Evolutionary conservation across 23 tunicate species (phyloP).

Genomic region (Trididemnum clinides): DNA sequence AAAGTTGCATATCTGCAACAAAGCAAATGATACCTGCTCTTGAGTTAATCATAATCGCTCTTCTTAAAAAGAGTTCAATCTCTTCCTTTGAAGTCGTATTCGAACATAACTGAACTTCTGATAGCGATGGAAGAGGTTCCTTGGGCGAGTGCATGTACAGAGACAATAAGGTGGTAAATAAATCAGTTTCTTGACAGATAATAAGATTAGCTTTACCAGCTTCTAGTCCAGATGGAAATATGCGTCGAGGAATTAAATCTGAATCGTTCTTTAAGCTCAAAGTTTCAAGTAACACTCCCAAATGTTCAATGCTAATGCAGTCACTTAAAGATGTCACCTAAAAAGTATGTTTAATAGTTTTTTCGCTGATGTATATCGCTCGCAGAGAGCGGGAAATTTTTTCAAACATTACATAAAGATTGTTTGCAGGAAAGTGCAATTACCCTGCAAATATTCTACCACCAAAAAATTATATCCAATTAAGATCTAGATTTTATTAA

Average conservation of each 20-base stretch:
- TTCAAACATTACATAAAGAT: too few species aligned
- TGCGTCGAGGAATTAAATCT: background rate
- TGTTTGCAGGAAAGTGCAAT: too few species aligned
- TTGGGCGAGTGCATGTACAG: conserved; percentile 51
- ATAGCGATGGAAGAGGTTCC: conserved; percentile 61
- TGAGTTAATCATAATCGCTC: conserved; percentile 45
- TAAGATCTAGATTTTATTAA: too few species aligned
- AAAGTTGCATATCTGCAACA: too few species aligned
- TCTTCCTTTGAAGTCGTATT: conserved; percentile 60
- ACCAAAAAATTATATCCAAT: too few species aligned
- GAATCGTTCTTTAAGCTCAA: background rate
- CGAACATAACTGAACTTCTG: conserved; percentile 76
- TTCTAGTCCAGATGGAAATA: conserved; percentile 20
- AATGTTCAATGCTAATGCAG: conserved; percentile 76
- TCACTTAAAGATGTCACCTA: conserved; percentile 67
- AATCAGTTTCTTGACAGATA: conserved; percentile 48
- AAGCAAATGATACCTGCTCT: too few species aligned
- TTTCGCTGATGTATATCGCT: too few species aligned
- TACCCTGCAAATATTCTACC: too few species aligned
- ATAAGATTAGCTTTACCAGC: conserved; percentile 56
- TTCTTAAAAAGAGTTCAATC: conserved; percentile 51
- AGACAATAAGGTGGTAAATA: conserved; percentile 43
- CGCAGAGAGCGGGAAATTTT: too few species aligned
- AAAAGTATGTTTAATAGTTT: too few species aligned
- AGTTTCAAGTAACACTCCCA: conserved; percentile 43